These are phyloP conservation scores for Catonia carolina DNA, from an alignment of 2,888 invertebrate genomes.

Conservation along the genomic window DNA sequence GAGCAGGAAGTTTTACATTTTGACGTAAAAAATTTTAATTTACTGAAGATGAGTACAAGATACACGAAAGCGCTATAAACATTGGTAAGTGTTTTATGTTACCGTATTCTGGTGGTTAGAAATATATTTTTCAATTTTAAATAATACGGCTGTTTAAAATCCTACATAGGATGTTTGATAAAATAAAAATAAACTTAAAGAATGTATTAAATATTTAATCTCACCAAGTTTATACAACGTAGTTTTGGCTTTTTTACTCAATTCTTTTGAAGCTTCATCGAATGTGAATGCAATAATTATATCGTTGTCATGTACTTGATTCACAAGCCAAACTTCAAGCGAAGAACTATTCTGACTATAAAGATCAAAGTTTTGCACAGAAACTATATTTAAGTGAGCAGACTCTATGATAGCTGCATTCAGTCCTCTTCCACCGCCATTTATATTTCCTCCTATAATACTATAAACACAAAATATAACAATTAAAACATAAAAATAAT, in stretches of 20 bases:
- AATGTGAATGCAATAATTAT: conserved; percentile 48
- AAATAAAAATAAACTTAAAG: neutral
- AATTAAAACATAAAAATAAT: no score
- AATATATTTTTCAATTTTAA: no score
- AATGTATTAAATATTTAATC: neutral
- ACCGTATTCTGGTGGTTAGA: no score
- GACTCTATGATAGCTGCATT: conserved; percentile 48
- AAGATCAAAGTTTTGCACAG: conserved; percentile 48
- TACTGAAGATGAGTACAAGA: no score
- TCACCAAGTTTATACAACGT: conserved; percentile 46
- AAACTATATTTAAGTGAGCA: conserved; percentile 41
- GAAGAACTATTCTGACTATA: conserved; percentile 41
- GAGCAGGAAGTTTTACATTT: no score
- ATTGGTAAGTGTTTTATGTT: no score
- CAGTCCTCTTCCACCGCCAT: conserved; percentile 49
- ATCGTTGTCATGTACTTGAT: conserved; percentile 41
- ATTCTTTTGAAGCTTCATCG: conserved; percentile 50
- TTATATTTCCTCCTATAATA: conserved; percentile 42
- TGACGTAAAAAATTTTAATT: no score
- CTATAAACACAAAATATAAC: neutral
- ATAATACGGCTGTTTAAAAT: no score
- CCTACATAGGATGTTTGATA: no score
- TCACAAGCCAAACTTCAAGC: conserved; percentile 38
- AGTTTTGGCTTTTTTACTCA: conserved; percentile 46
- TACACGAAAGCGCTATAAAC: no score